These are phyloP conservation scores for Crotophaga sulcirostris DNA, from an alignment of 2,113 vertebrate genomes.

Conservation along the genomic window DNA sequence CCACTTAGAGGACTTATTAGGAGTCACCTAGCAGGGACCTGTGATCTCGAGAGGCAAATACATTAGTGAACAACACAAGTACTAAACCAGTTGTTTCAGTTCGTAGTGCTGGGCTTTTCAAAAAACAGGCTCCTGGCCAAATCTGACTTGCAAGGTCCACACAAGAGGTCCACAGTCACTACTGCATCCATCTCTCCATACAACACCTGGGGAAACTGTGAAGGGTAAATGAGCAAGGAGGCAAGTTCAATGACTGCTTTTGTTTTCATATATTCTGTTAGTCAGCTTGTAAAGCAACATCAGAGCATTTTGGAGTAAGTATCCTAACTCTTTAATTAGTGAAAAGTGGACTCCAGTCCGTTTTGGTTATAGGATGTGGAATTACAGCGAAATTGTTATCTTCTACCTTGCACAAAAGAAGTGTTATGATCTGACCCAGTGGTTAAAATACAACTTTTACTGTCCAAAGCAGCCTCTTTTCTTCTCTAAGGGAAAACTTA, in stretches of 20 bases:
- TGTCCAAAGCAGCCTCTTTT: neutral
- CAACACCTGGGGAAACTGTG: neutral
- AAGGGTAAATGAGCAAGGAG: neutral
- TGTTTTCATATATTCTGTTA: neutral
- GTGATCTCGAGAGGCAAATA: neutral
- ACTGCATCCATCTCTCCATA: neutral
- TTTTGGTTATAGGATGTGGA: neutral
- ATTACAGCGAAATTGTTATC: neutral
- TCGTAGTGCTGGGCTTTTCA: neutral
- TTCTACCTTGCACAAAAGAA: neutral
- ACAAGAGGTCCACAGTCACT: neutral
- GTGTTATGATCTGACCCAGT: neutral
- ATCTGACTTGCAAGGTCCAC: neutral
- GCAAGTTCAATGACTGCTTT: neutral
- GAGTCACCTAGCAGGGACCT: neutral
- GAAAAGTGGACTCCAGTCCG: neutral
- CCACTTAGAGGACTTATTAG: neutral
- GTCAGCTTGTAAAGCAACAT: neutral
- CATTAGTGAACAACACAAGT: neutral
- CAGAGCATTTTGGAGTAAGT: neutral
- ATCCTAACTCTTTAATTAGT: neutral
- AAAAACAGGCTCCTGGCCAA: neutral
- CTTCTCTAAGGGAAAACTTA: neutral
- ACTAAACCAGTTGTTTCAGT: neutral
- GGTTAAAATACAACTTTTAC: neutral